These are phyloP conservation scores for Acheta domesticus DNA, from an alignment of 2,888 invertebrate genomes.

Conservation along the genomic window DNA sequence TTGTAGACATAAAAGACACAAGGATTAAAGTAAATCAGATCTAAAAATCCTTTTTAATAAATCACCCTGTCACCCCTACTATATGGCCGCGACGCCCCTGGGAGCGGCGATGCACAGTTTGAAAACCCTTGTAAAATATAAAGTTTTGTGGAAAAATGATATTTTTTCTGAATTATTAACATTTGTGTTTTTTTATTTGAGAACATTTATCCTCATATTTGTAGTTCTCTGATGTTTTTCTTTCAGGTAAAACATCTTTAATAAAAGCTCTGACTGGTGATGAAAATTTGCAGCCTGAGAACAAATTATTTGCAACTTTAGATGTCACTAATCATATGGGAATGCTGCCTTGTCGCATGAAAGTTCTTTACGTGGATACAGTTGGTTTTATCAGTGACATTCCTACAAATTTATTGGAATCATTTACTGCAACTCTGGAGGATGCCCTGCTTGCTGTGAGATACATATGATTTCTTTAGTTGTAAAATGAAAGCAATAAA, in stretches of 20 bases:
- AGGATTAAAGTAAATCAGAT: no score
- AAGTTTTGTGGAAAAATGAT: no score
- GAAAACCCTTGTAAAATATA: no score
- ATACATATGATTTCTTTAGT: not conserved
- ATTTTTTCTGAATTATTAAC: no score
- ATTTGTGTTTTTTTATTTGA: no score
- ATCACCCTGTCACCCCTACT: no score
- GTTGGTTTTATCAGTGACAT: slow-evolving; percentile 85
- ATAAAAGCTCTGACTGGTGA: slow-evolving; percentile 75
- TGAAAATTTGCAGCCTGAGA: slow-evolving; percentile 58
- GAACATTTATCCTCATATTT: no score
- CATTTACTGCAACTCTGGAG: slow-evolving; percentile 76
- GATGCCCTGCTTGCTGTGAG: slow-evolving; percentile 70
- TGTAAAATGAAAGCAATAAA: not conserved
- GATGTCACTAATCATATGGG: slow-evolving; percentile 78
- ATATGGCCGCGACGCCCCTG: no score
- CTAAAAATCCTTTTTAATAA: no score
- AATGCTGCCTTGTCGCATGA: slow-evolving; percentile 60
- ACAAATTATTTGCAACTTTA: slow-evolving; percentile 80
- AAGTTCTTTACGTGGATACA: slow-evolving; percentile 74
- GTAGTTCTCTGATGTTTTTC: no score
- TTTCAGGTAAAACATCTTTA: slow-evolving; percentile 65
- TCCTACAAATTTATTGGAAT: slow-evolving; percentile 71
- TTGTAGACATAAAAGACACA: no score
- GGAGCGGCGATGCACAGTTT: no score